Evolutionary conservation across 2,797 vertebrate genomes (phyloP).

Genomic region (Passerculus sandwichensis): DNA sequence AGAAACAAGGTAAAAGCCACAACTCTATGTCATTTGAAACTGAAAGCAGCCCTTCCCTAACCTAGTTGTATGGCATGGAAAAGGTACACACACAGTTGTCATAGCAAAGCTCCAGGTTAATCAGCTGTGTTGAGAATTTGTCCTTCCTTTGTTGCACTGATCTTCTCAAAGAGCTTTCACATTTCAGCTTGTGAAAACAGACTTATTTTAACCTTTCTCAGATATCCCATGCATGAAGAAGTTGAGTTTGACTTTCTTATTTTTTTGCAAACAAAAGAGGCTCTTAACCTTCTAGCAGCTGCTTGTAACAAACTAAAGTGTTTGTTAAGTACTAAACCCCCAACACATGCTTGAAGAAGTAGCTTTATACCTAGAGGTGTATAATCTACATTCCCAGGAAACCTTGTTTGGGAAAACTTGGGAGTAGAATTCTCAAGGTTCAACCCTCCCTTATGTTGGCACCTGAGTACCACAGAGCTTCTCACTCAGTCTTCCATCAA

Average conservation of each 20-base stretch:
- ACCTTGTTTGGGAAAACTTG: neutral
- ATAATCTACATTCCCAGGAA: fast-evolving
- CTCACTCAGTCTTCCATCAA: neutral
- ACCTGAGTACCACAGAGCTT: neutral
- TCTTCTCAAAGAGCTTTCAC: neutral
- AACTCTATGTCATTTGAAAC: neutral
- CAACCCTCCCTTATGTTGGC: neutral
- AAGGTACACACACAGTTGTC: fast-evolving
- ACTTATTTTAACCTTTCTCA: neutral
- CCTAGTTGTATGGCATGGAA: neutral
- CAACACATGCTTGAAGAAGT: neutral
- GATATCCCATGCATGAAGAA: fast-evolving
- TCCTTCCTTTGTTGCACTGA: neutral
- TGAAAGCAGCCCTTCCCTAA: neutral
- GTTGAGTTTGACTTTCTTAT: neutral
- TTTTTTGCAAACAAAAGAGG: neutral
- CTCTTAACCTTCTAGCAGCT: neutral
- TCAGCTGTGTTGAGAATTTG: neutral
- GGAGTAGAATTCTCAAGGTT: neutral
- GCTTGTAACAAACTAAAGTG: fast-evolving
- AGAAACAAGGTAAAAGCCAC: neutral
- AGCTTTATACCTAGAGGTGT: neutral
- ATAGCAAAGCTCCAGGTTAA: neutral
- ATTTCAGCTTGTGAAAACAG: neutral
- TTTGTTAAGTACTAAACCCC: neutral